These are phyloP conservation scores for Propithecus deckenii DNA, from an alignment of 2,797 vertebrate species.

Conservation along the genomic window DNA sequence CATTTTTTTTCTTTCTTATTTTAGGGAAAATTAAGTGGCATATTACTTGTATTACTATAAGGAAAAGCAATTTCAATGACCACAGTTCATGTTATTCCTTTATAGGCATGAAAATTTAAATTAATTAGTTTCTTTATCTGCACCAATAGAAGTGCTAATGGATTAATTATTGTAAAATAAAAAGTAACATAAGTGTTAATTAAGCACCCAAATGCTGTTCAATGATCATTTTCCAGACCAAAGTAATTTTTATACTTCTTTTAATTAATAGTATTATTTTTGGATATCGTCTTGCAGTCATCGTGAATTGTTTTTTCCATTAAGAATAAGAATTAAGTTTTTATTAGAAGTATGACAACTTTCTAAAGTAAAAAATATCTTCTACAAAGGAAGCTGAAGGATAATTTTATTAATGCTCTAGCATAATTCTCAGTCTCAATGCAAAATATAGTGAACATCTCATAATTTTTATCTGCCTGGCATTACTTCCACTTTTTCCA, in stretches of 20 bases:
- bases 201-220: constrained; percentile 71
- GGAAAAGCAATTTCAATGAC: constrained; percentile 49
- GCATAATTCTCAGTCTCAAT: not conserved
- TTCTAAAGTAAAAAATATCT: constrained; percentile 38
- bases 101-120: constrained; percentile 63
- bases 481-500: not conserved
- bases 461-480: not conserved
- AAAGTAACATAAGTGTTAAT: constrained; percentile 71
- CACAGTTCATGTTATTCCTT: constrained; percentile 71
- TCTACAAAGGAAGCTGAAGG: not conserved
- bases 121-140: constrained; percentile 74
- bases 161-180: constrained; percentile 74
- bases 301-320: constrained; percentile 53
- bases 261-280: constrained; percentile 74
- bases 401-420: not conserved
- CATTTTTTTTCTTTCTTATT: not conserved
- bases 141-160: constrained; percentile 71
- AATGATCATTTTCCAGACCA: constrained; percentile 65
- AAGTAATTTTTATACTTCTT: constrained; percentile 60
- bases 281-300: constrained; percentile 58
- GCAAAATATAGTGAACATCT: not conserved
- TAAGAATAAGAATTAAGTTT: constrained; percentile 26
- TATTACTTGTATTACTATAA: constrained; percentile 43
- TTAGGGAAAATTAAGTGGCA: constrained; percentile 65
- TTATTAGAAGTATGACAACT: constrained; percentile 34